phyloP scores from a whole-genome alignment of 2,797 vertebrate genomes.

The Oreochromis mossambicus region DNA sequence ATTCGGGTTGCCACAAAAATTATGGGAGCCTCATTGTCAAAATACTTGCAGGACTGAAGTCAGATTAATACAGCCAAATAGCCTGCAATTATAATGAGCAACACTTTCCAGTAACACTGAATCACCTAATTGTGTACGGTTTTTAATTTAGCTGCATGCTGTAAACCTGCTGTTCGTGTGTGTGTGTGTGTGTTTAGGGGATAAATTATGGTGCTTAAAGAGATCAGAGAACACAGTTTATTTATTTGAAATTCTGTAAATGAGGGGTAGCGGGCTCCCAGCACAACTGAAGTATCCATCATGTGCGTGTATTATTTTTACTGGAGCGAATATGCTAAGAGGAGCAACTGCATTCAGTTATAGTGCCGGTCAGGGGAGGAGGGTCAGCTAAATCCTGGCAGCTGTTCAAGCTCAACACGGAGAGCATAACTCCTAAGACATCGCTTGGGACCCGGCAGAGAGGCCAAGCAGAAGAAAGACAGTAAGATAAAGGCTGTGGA shows the following conservation, averaged over 20 bases:
- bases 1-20: conserved; percentile 34
- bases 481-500: conserved; percentile 19
- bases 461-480: conserved; percentile 16
- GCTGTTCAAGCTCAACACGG: conserved; percentile 40
- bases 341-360: conserved; percentile 27
- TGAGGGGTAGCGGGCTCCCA: conserved; percentile 37
- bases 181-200: background rate
- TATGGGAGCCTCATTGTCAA: conserved; percentile 46
- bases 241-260: conserved; percentile 56
- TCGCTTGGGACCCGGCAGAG: conserved; percentile 9
- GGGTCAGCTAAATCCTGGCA: conserved; percentile 41
- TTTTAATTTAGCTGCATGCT: conserved; percentile 25
- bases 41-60: conserved; percentile 38
- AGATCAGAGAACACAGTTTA: conserved; percentile 34
- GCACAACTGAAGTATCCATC: conserved; percentile 43
- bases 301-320: conserved; percentile 52
- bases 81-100: conserved; percentile 54
- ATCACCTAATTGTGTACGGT: conserved; percentile 39
- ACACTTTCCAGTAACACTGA: conserved; percentile 59
- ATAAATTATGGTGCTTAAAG: conserved; percentile 5
- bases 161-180: conserved; percentile 17
- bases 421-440: conserved; percentile 33
- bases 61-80: conserved; percentile 28
- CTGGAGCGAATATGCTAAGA: conserved; percentile 26
- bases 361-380: conserved; percentile 15